phyloP scores from a whole-genome alignment of 1,140 invertebrate genomes.

The Cryptotermes secundus region DNA sequence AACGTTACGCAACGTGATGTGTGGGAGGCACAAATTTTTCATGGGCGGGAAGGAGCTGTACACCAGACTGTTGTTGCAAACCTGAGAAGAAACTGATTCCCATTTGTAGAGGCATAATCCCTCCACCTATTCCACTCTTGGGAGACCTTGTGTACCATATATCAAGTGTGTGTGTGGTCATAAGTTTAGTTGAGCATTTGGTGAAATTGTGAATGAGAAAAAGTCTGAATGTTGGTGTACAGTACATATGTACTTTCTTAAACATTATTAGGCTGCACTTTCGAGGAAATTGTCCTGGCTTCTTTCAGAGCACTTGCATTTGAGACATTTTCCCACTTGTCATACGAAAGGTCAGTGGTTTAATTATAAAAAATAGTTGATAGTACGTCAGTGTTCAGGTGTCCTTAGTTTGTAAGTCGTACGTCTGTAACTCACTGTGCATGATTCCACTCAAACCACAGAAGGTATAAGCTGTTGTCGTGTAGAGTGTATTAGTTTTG shows the following conservation, averaged over 20 bases:
- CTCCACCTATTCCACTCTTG: constrained; percentile 8
- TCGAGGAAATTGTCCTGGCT: background rate
- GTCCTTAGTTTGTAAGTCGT: background rate
- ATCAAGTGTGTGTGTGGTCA: background rate
- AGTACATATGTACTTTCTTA: background rate
- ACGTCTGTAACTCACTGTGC: background rate
- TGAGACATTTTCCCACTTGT: background rate
- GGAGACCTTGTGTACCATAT: constrained; percentile 6
- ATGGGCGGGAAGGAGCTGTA: constrained; percentile 1
- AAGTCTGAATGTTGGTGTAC: constrained; percentile 16
- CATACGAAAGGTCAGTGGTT: background rate
- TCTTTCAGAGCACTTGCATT: background rate
- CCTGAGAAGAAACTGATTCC: background rate
- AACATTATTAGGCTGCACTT: background rate
- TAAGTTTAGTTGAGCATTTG: constrained; percentile 4
- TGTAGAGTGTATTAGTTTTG: background rate
- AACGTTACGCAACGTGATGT: constrained; percentile 92
- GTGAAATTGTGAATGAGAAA: constrained; percentile 18
- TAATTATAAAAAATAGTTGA: background rate
- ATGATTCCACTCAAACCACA: background rate
- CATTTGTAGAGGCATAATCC: constrained; percentile 6
- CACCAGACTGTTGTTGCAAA: constrained; percentile 20
- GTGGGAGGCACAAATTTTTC: constrained; percentile 3
- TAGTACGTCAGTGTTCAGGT: background rate
- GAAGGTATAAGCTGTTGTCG: background rate